Evolutionary conservation across 92 coral and sea anemone genomes (phyloP), one percentile per base, ranked within the genome.

Genomic region (Zoanthus solanderi): DNA sequence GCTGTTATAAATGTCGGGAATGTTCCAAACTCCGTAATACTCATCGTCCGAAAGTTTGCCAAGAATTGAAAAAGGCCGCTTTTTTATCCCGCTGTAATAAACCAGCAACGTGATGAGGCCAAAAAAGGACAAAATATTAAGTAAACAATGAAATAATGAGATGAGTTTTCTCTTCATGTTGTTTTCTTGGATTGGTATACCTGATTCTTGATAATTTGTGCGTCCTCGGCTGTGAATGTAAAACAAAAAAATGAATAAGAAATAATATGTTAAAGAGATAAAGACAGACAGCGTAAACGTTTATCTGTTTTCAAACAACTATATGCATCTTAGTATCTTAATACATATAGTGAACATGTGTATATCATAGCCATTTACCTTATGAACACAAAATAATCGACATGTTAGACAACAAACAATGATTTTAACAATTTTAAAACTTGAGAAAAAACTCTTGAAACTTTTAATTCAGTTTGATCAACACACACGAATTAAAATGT

Each of bases 151-250:
- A 46, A 81, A 23, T 42, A 81, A 31, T 45, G 37, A 7, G 28
- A 57, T 15, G 18, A 66, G 18, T 23, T 81, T 81, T 53, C 71
- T 81, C 66, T 66, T 81, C 85, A 47, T 69, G 53, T 37, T 37
- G 42, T 37, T 37, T 37, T 30, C 63, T 76, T 28, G 18, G 10
- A 14, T 9, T 76, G 17, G 2, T 12, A 9, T 50, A 53, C 10
- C 13, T 50, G 9, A 14, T 12, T 32, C 14, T n/a, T 4, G 29
- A 8, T 63, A 0, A 30, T 18, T 63, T n/a, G 9, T 16, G 17
- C 42, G 42, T 37, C 2, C 9, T 63, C 3, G 17, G 7, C 58
- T 50, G 67, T 5, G 66, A 18, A 76, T 7, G 66, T 47, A 52
- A 50, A 14, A 50, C 67, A 50, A 50, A 76, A 53, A 31, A 1